A percentile compares a stretch with the other conserved stretches of the same genome.
These are phyloP conservation scores for Ceryle rudis DNA, from an alignment of 2,797 vertebrate genomes.

Conservation along the genomic window DNA sequence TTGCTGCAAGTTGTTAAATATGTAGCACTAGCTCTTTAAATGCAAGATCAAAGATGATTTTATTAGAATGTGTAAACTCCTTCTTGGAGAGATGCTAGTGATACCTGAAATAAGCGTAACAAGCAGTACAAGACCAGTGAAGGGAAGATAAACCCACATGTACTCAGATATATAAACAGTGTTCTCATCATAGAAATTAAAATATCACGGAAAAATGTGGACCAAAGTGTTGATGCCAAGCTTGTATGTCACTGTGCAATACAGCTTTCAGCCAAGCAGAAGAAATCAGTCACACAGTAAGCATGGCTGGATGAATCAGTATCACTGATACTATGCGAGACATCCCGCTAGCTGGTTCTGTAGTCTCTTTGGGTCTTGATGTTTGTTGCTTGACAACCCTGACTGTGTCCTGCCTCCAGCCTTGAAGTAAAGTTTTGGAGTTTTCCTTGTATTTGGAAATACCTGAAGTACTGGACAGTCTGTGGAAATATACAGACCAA, in stretches of 20 bases:
- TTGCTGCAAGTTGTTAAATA: not conserved
- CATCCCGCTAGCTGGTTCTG: not conserved
- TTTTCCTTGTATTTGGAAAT: not conserved
- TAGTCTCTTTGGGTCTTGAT: not conserved
- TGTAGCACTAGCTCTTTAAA: not conserved
- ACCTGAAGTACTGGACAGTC: not conserved
- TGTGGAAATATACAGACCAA: not conserved
- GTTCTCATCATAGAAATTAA: not conserved
- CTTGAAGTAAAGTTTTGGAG: not conserved
- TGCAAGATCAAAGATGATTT: constrained; percentile 5
- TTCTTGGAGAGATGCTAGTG: not conserved
- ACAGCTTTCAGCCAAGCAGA: not conserved
- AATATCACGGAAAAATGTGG: not conserved
- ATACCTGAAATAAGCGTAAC: not conserved
- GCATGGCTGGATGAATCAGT: not conserved
- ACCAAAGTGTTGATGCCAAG: not conserved
- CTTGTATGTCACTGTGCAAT: not conserved
- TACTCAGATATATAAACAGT: not conserved
- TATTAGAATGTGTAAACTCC: not conserved
- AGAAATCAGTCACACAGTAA: not conserved
- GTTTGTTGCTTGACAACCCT: not conserved
- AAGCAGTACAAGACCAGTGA: not conserved
- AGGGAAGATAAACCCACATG: not conserved
- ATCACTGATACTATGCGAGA: not conserved
- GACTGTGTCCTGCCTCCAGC: not conserved